Conservation (phyloP, 2,888 invertebrate genomes). For the Prosapia bicincta region DNA sequence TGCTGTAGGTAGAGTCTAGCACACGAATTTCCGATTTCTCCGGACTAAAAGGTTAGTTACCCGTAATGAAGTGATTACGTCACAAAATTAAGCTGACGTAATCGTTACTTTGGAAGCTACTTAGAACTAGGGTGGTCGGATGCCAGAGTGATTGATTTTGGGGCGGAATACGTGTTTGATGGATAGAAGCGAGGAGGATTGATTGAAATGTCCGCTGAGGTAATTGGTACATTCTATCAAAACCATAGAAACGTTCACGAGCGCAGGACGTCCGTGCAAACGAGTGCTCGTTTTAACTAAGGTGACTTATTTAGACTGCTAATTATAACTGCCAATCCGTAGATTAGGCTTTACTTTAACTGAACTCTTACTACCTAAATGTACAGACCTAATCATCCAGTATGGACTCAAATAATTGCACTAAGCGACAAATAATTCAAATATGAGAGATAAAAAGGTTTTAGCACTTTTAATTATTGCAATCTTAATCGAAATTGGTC, state of each 20-base stretch:
- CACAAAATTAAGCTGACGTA: not conserved
- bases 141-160: not conserved
- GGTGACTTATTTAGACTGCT: too few relatives aligned
- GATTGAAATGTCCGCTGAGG: not conserved
- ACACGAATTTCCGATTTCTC: not conserved
- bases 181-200: not conserved
- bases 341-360: too few relatives aligned
- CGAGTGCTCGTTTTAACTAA: too few relatives aligned
- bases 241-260: not conserved
- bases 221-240: not conserved
- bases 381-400: too few relatives aligned
- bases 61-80: not conserved
- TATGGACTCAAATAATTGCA: too few relatives aligned
- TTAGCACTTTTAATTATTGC: too few relatives aligned
- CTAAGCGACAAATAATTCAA: too few relatives aligned
- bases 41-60: not conserved
- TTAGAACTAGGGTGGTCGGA: not conserved
- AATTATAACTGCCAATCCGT: too few relatives aligned
- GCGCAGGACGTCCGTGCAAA: not conserved
- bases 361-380: too few relatives aligned
- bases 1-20: not conserved
- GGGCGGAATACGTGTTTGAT: not conserved
- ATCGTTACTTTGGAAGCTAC: not conserved
- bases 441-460: too few relatives aligned
- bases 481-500: too few relatives aligned